Percentiles rank a stretch among this genome's conserved stretches.
Evolutionary conservation across 1,140 invertebrate species (phyloP).

Genomic region (Drosophila prosaltans): DNA sequence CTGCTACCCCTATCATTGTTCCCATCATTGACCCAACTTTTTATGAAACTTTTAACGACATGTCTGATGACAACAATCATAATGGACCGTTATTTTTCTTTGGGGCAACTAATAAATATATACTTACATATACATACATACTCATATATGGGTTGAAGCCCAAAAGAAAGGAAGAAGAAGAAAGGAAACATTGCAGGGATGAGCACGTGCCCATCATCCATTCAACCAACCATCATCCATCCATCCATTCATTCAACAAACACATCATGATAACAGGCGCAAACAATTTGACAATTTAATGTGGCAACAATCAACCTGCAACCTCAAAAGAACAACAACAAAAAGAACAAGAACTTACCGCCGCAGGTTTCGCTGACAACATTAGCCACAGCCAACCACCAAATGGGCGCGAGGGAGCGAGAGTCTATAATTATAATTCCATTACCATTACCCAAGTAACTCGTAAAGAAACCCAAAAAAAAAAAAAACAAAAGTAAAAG

Average conservation of each 20-base stretch:
- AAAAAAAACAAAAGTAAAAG: constrained; percentile 54
- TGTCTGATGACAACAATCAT: no score
- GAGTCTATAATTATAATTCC: constrained; percentile 80
- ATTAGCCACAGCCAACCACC: constrained; percentile 53
- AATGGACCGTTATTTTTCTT: no score
- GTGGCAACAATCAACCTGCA: constrained; percentile 62
- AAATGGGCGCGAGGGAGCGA: constrained; percentile 42
- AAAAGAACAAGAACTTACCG: constrained; percentile 18
- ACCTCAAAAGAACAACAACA: not conserved
- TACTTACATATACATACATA: not conserved
- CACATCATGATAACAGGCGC: constrained; percentile 63
- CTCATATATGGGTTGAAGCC: not conserved
- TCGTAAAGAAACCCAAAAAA: constrained; percentile 29
- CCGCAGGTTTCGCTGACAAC: constrained; percentile 60
- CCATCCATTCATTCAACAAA: constrained; percentile 9
- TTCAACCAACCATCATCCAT: constrained; percentile 20
- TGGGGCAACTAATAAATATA: not conserved
- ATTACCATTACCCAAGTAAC: constrained; percentile 63
- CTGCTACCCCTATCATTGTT: no score
- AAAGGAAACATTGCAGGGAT: constrained; percentile 20
- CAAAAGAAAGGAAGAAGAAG: not conserved
- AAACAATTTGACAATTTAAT: constrained; percentile 82
- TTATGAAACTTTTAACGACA: no score
- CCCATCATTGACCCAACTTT: no score
- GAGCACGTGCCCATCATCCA: constrained; percentile 58